These are phyloP conservation scores for Apis dorsata DNA, from an alignment of 1,140 invertebrate species.

Conservation along the genomic window DNA sequence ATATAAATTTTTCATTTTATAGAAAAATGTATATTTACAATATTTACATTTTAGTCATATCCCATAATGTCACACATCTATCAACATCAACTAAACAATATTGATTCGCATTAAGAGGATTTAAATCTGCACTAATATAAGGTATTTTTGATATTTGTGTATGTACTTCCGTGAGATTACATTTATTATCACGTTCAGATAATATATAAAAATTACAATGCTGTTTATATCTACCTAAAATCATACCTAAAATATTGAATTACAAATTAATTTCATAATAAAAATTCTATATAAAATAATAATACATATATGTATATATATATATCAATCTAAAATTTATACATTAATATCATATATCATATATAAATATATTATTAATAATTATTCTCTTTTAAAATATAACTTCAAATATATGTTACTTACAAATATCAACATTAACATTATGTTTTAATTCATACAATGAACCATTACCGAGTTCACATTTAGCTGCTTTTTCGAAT, in stretches of 20 bases:
- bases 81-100: constrained; percentile 69
- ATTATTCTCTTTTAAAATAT: no score
- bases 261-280: constrained; percentile 12
- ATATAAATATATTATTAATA: no score
- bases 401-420: constrained; percentile 11
- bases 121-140: constrained; percentile 67
- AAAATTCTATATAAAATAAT: background rate
- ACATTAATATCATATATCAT: no score
- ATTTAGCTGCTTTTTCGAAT: constrained; percentile 68
- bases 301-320: no score
- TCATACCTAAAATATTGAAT: constrained; percentile 54
- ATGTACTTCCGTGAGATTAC: constrained; percentile 61
- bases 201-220: constrained; percentile 66
- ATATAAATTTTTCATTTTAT: constrained; percentile 25
- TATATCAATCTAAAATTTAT: no score
- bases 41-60: constrained; percentile 69
- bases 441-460: constrained; percentile 69
- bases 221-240: constrained; percentile 69
- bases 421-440: constrained; percentile 60
- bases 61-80: constrained; percentile 69
- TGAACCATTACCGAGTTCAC: constrained; percentile 51
- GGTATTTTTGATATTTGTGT: constrained; percentile 56
- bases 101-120: constrained; percentile 58
- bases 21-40: background rate
- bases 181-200: constrained; percentile 53